phyloP scores from a whole-genome alignment of 2,888 invertebrate species.

The Agapostemon virescens region DNA sequence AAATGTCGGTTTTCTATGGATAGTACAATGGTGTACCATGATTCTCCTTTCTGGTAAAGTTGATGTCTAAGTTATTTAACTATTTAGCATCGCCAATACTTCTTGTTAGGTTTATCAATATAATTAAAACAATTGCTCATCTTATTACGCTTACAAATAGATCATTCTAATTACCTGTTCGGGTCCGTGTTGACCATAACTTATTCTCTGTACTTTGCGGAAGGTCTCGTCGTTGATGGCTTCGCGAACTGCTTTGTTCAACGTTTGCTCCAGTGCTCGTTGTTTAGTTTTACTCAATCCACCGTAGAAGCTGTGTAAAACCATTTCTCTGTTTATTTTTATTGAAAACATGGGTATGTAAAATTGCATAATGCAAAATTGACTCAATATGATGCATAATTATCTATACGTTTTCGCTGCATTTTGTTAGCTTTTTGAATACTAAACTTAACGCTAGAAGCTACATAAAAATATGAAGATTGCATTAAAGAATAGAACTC shows the following conservation, averaged over 20 bases:
- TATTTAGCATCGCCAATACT: background rate
- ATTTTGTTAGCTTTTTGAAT: too few relatives aligned
- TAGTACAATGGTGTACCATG: background rate
- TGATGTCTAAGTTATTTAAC: background rate
- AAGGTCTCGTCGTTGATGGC: conserved; percentile 86
- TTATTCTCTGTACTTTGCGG: conserved; percentile 87
- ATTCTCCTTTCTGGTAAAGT: background rate
- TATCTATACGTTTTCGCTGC: too few relatives aligned
- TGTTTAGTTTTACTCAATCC: conserved; percentile 79
- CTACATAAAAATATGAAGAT: too few relatives aligned
- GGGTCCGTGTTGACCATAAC: conserved; percentile 86
- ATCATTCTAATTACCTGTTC: conserved; percentile 83
- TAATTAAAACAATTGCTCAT: background rate
- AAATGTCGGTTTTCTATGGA: background rate
- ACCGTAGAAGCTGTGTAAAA: conserved; percentile 81
- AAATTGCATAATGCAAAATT: background rate
- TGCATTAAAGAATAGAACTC: too few relatives aligned
- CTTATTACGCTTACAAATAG: background rate
- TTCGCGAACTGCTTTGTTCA: conserved; percentile 86
- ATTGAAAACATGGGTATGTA: background rate
- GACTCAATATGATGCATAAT: too few relatives aligned
- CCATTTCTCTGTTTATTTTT: background rate
- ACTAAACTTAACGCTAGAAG: too few relatives aligned
- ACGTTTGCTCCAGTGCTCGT: conserved; percentile 83
- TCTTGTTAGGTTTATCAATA: background rate